phyloP scores from a whole-genome alignment of 2,888 invertebrate species.

The Spilosoma lubricipeda region DNA sequence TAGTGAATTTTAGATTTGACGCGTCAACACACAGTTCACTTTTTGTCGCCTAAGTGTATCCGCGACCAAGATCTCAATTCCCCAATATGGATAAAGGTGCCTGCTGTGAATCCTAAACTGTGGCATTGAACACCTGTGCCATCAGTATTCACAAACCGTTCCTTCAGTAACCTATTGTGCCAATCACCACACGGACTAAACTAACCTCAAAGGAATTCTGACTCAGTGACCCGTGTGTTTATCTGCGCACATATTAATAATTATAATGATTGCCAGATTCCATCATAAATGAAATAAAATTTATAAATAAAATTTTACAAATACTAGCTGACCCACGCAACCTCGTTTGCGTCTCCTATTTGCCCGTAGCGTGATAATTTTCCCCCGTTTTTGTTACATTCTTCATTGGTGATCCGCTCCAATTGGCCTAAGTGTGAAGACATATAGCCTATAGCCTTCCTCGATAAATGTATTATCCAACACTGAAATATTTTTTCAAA shows the following conservation, averaged over 20 bases:
- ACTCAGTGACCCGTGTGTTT: conserved; percentile 2
- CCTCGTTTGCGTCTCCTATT: no score
- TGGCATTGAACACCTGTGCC: conserved; percentile 57
- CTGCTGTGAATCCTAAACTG: conserved; percentile 59
- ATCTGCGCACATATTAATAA: not conserved
- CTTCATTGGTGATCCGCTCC: no score
- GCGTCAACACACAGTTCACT: not conserved
- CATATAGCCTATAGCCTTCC: no score
- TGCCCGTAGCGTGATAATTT: no score
- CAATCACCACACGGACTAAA: conserved; percentile 40
- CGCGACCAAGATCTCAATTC: conserved; percentile 36
- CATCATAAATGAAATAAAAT: no score
- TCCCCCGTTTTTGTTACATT: no score
- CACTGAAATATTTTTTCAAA: no score
- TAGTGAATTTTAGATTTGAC: not conserved
- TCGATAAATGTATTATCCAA: no score
- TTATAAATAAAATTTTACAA: no score
- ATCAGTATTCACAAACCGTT: conserved; percentile 43
- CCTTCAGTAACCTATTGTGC: conserved; percentile 49
- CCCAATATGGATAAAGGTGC: conserved; percentile 41
- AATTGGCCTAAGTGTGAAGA: no score
- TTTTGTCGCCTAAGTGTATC: conserved; percentile 11
- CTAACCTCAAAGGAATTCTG: not conserved
- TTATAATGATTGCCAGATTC: not conserved
- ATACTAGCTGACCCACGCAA: no score